Percentiles rank a stretch among this genome's conserved stretches.
Evolutionary conservation across 2,113 vertebrate genomes (phyloP).

Genomic region (Bos javanicus): DNA sequence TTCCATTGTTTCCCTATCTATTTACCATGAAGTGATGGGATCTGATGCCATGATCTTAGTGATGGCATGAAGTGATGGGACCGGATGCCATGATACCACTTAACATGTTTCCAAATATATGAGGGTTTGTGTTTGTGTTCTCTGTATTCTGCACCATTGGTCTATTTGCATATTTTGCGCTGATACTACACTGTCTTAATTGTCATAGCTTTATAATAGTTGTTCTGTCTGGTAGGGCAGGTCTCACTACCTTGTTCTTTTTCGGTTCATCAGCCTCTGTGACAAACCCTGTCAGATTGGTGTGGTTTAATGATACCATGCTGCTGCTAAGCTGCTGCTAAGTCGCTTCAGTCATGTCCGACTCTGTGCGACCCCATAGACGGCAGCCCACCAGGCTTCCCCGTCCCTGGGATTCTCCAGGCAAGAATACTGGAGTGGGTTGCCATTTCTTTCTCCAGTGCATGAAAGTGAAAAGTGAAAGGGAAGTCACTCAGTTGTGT

Average conservation of each 20-base stretch:
- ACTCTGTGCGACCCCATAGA: too few relatives aligned
- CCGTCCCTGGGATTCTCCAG: too few relatives aligned
- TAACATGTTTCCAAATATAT: not conserved
- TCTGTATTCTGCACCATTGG: not conserved
- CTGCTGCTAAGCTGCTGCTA: too few relatives aligned
- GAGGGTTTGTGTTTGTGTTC: not conserved
- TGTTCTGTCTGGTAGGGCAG: not conserved
- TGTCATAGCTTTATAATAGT: conserved; percentile 15
- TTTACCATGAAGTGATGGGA: not conserved
- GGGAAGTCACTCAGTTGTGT: too few relatives aligned
- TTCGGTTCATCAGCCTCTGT: conserved; percentile 25
- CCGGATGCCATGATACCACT: not conserved
- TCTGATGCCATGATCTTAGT: not conserved
- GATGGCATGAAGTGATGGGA: not conserved
- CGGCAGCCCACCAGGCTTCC: too few relatives aligned
- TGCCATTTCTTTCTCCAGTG: too few relatives aligned
- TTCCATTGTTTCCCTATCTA: not conserved
- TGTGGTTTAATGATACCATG: conserved; percentile 25
- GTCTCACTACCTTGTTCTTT: conserved; percentile 10
- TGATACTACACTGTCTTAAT: not conserved
- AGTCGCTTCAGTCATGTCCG: too few relatives aligned
- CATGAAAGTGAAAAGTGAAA: too few relatives aligned
- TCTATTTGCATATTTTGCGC: not conserved
- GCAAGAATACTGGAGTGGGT: too few relatives aligned
- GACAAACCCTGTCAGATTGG: conserved; percentile 8